A percentile compares a stretch with the other conserved stretches of the same genome.
Evolutionary conservation across 1,140 invertebrate species (phyloP).

Genomic region (Nasonia longicornis): DNA sequence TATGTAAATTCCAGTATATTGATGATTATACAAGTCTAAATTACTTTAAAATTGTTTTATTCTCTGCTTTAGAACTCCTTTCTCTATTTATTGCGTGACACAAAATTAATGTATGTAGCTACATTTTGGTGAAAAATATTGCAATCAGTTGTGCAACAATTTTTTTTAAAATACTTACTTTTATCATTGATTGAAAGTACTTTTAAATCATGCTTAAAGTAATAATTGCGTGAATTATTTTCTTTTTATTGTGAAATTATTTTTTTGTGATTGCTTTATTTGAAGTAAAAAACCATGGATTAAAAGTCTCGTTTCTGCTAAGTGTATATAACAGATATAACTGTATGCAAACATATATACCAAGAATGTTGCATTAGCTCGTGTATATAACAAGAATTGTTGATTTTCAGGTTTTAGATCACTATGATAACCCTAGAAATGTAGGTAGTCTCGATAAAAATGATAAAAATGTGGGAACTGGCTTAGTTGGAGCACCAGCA

Average conservation of each 20-base stretch:
- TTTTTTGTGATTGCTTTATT: not conserved
- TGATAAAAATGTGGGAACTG: slow-evolving; percentile 94
- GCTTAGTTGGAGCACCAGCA: slow-evolving; percentile 97
- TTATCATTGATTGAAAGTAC: not conserved
- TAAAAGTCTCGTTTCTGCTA: not conserved
- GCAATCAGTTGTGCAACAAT: slow-evolving; percentile 15
- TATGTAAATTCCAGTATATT: not conserved
- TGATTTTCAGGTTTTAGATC: slow-evolving; percentile 89
- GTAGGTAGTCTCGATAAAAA: slow-evolving; percentile 98
- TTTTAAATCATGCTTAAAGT: not conserved
- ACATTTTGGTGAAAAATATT: slow-evolving; percentile 22
- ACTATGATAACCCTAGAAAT: slow-evolving; percentile 99
- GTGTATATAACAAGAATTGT: slow-evolving; percentile 3
- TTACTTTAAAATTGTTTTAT: not conserved
- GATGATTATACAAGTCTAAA: too few species aligned
- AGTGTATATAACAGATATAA: too few species aligned
- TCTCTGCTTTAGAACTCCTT: not conserved
- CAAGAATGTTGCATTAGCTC: too few species aligned
- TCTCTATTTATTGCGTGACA: slow-evolving; percentile 31
- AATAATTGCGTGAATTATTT: not conserved
- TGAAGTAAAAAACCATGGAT: not conserved
- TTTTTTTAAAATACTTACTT: not conserved
- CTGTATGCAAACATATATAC: not conserved
- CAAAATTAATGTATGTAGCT: not conserved
- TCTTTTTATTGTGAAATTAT: not conserved